Base-by-base conservation (phyloP, 2,888 invertebrate genomes). In the Platycheirus albimanus region DNA sequence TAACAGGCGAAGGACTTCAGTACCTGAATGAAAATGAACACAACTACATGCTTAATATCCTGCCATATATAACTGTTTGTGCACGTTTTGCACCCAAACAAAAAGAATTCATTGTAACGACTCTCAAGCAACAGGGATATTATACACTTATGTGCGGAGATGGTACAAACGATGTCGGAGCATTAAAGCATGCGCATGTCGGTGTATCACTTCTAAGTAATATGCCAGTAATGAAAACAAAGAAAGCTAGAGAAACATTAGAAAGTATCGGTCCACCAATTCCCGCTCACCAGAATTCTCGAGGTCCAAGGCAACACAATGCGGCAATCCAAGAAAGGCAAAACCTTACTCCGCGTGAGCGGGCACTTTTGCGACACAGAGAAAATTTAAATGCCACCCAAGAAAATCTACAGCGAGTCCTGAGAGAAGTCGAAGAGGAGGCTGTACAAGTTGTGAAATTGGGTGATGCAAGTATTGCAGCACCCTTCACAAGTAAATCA, bases 161-260 rank as follows among this genome's bases (percentile, higher is more conserved):
- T 92, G 99, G 99, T 67, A 99, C 99, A 1, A 99, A 99, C 90
- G 99, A 99, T 91, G 99, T 99, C 10, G 99, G 99, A 15, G 98
- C 98, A 3, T 92, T 99, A 58, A 99, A 99, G 91, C 99, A 99
- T 91, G 98, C 99, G 33, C 96, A 99, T 91, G 98, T 94, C n/a
- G 98, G 98, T 52, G 98, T 98, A 15, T 98, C 98, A 0, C 95
- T 98, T 87, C 91, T 98, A 52, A 95, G 97, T 3, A 96, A 96
- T 90, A 95, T 95, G 0, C 95, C 96, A 0, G 17, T 45, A 8
- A 3, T 94, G 87, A 92, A 92, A 51, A 67, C 85, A 10, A 87
- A 87, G 28, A 87, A 86, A 28, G 85, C 86, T n/a, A 87, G 87
- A 19, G 87, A 84, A 13, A 49, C 69, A 0, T 24, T 83, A 0